A percentile compares a stretch with the other conserved stretches of the same genome.
phyloP scores from a whole-genome alignment of 2,797 vertebrate species.

The Labeo calbasu region DNA sequence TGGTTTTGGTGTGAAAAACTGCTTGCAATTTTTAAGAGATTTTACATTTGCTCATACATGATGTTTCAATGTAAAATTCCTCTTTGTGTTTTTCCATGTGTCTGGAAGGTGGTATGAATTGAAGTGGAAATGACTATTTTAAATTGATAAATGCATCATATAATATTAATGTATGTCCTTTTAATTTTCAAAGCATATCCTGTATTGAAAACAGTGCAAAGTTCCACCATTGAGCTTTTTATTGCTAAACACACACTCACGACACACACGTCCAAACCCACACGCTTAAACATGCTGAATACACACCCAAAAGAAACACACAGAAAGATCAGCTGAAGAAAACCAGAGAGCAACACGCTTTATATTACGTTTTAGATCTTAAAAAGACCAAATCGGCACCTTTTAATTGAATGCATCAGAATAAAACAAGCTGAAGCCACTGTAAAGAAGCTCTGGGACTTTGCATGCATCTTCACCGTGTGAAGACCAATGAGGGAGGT shows the following conservation, averaged over 20 bases:
- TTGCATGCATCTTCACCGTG: slow-evolving; percentile 74
- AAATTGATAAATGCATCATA: neutral
- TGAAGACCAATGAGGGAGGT: slow-evolving; percentile 70
- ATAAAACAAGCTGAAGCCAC: neutral
- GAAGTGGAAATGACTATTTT: slow-evolving; percentile 30
- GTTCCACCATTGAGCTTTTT: slow-evolving; percentile 60
- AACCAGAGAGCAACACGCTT: neutral
- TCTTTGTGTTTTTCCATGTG: neutral
- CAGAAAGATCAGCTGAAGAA: slow-evolving; percentile 6
- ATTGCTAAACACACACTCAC: neutral
- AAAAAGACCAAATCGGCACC: neutral
- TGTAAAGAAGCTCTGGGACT: slow-evolving; percentile 67
- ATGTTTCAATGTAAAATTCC: neutral
- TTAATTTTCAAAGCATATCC: slow-evolving; percentile 28
- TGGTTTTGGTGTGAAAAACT: neutral
- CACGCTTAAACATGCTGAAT: slow-evolving; percentile 4
- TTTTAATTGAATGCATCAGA: neutral
- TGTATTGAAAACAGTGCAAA: slow-evolving; percentile 64
- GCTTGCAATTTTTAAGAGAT: neutral
- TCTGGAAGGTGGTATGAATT: slow-evolving; percentile 36
- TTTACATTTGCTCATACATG: neutral
- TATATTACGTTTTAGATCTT: neutral
- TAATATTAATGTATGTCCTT: slow-evolving; percentile 11
- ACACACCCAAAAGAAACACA: slow-evolving; percentile 10
- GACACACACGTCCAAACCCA: neutral